These are phyloP conservation scores for Calephelis virginiensis DNA, from an alignment of 1,140 invertebrate genomes.

Conservation along the genomic window DNA sequence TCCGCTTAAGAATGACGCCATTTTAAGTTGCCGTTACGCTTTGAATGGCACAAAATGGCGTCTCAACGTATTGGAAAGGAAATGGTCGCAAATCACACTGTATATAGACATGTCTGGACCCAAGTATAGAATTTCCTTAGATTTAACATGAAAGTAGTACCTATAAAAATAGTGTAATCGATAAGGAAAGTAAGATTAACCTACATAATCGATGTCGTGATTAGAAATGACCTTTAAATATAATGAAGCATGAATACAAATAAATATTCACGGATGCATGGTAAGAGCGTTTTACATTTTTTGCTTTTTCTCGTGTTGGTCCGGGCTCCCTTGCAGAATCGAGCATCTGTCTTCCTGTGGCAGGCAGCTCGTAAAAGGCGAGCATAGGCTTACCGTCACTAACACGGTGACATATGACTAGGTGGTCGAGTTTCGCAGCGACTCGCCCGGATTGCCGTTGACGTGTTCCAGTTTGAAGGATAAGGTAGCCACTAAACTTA, in stretches of 20 bases:
- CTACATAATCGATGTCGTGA: slow-evolving; percentile 5
- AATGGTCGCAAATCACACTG: background rate
- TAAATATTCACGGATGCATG: background rate
- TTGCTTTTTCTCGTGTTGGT: too few species aligned
- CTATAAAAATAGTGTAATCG: slow-evolving; percentile 16
- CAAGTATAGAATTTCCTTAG: background rate
- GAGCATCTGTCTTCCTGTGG: too few species aligned
- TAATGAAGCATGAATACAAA: background rate
- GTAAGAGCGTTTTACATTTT: too few species aligned
- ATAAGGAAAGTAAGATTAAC: slow-evolving; percentile 13
- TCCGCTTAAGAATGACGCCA: too few species aligned
- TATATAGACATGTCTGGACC: background rate
- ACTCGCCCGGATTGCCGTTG: too few species aligned
- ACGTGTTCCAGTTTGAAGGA: too few species aligned
- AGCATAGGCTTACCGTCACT: too few species aligned
- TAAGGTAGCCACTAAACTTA: too few species aligned
- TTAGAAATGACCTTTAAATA: slow-evolving; percentile 12
- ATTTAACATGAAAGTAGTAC: background rate
- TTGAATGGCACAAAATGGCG: background rate
- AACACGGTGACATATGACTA: too few species aligned
- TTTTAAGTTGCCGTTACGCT: background rate
- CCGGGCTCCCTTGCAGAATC: too few species aligned
- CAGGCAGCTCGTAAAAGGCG: too few species aligned
- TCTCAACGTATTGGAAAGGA: background rate
- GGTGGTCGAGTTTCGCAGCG: too few species aligned